phyloP scores from a whole-genome alignment of 2,113 vertebrate genomes.

The Thunnus thynnus region DNA sequence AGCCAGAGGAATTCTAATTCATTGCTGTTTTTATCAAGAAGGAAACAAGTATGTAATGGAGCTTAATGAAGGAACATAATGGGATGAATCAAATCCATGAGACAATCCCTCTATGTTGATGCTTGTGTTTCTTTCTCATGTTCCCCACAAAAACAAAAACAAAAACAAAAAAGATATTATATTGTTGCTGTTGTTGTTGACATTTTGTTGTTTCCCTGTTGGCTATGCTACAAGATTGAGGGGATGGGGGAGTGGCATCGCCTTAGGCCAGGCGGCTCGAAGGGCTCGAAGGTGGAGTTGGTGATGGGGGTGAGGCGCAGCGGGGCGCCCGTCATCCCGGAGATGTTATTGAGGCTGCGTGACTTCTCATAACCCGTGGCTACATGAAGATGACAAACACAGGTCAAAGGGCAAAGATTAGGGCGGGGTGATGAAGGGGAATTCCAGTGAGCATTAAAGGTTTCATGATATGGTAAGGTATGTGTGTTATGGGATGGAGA shows the following conservation, averaged over 20 bases:
- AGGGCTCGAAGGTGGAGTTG: slow-evolving; percentile 84
- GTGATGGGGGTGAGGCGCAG: slow-evolving; percentile 90
- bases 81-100: slow-evolving; percentile 19
- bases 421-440: slow-evolving; percentile 33
- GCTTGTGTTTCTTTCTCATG: neutral
- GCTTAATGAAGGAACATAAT: slow-evolving; percentile 11
- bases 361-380: slow-evolving; percentile 94
- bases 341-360: slow-evolving; percentile 95
- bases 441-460: slow-evolving; percentile 15
- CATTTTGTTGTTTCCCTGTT: slow-evolving; percentile 27
- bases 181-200: slow-evolving; percentile 46
- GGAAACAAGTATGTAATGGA: slow-evolving; percentile 23
- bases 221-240: slow-evolving; percentile 89
- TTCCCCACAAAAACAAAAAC: slow-evolving; percentile 8
- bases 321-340: slow-evolving; percentile 89
- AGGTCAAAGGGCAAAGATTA: slow-evolving; percentile 41
- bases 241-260: slow-evolving; percentile 92
- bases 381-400: slow-evolving; percentile 53
- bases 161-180: neutral
- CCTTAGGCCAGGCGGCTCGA: slow-evolving; percentile 88
- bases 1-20: slow-evolving; percentile 21
- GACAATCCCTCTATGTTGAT: neutral
- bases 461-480: slow-evolving; percentile 22
- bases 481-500: slow-evolving; percentile 21
- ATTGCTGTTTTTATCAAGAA: slow-evolving; percentile 4